These are phyloP conservation scores for Aporophyla nigra DNA, from an alignment of 2,888 invertebrate genomes.

Conservation along the genomic window DNA sequence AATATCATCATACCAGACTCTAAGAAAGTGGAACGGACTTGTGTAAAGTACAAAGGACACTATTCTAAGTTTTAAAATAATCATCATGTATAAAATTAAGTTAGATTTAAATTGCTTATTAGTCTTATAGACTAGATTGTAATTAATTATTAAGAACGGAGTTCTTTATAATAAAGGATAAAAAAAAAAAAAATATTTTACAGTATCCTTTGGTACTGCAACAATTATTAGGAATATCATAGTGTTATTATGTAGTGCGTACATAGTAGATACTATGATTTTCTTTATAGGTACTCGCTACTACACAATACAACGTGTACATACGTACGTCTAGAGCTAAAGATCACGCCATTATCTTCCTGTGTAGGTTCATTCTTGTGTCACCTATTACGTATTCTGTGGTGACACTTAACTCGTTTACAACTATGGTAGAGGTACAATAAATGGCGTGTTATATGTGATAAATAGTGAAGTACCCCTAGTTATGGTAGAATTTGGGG, in stretches of 20 bases:
- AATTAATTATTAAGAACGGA: no score
- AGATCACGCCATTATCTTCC: constrained; percentile 32
- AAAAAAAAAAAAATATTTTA: no score
- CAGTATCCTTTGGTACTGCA: neutral
- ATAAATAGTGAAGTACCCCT: neutral
- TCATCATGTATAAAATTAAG: no score
- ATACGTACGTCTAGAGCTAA: constrained; percentile 10
- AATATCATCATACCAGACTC: no score
- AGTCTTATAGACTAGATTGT: no score
- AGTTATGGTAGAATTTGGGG: neutral
- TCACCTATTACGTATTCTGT: no score
- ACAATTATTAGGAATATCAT: neutral
- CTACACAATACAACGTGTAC: constrained; percentile 26
- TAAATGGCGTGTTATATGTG: neutral
- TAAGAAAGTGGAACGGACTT: no score
- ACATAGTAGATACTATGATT: neutral
- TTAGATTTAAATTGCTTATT: no score
- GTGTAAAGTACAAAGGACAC: no score
- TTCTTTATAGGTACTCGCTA: neutral
- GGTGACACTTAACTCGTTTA: neutral
- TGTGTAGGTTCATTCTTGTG: constrained; percentile 9
- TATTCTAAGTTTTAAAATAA: no score
- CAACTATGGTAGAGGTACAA: neutral
- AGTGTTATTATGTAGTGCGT: neutral
- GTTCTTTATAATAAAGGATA: no score